Base-by-base conservation (phyloP, 2,113 vertebrate species). In the Microcebus lehilahytsara region DNA sequence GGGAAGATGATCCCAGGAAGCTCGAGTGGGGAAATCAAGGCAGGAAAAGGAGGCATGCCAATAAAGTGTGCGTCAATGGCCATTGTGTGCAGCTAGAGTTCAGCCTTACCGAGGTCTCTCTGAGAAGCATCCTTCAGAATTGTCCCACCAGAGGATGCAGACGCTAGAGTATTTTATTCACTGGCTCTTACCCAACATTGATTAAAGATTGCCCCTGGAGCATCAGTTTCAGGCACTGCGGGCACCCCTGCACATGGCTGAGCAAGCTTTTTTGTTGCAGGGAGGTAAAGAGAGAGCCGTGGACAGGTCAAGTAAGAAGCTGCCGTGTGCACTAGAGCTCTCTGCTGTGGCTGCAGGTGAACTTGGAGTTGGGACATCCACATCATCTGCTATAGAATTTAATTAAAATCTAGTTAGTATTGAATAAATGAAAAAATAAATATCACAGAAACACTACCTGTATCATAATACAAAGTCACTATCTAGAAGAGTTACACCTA, bases 381-480 rank as follows among this genome's bases (percentile, higher is more conserved):
- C 3, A 14, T 16, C 27, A 11, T 51, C 71, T 58, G 22, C 69
- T 62, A 4, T 22, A 32, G 32, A 19, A 13, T 30, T 83, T 49
- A 80, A 0, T 77, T 64, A 85, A 93, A 88, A 81, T 79, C 67
- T 51, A 46, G 16, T 46, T 81, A 40, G 34, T 56, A 42, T 51
- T 90, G 58, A 95, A 64, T 42, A 27, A 93, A 62, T 85, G 17
- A 6, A 87, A 97, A 96, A 93, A 85, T 81, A 93, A 92, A 72
- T 27, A 56, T 58, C 80, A 16, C 16, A 85, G 72, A 95, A 95
- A 74, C 7, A 66, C 13, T 85, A 6, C 3, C 42, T 64, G 14
- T 53, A 85, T 71, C 42, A 94, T 40, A 74, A 91, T 42, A 40
- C 34, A 85, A 96, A 88, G 9, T 37, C 6, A 71, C 2, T 72